phyloP scores from a whole-genome alignment of 2,113 vertebrate genomes.

The Ageneiosus marmoratus region DNA sequence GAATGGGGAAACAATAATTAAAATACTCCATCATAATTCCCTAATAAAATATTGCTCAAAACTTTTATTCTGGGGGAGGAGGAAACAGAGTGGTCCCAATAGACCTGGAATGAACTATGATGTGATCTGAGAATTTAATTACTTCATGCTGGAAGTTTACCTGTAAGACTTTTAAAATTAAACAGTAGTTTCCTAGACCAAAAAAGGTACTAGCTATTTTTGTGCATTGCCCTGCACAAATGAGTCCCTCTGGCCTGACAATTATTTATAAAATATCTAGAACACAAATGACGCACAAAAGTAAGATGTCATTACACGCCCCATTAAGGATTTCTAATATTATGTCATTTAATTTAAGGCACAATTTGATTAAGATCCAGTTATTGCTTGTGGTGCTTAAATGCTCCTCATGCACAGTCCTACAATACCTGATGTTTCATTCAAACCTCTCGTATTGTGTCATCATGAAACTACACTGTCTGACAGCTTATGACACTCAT shows the following conservation, averaged over 20 bases:
- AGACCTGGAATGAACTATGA: slow-evolving; percentile 26
- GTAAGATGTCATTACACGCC: background rate
- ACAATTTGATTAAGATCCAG: slow-evolving; percentile 6
- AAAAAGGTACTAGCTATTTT: background rate
- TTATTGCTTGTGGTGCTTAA: slow-evolving; percentile 40
- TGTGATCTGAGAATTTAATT: background rate
- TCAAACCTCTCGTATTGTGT: background rate
- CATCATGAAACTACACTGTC: background rate
- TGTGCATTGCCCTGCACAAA: background rate
- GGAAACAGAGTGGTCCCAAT: background rate
- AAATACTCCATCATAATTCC: background rate
- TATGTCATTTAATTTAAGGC: slow-evolving; percentile 33
- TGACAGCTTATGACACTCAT: background rate
- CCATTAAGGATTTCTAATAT: slow-evolving; percentile 18
- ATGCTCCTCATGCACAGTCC: background rate
- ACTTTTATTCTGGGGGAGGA: background rate
- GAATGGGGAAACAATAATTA: background rate
- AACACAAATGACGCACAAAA: background rate
- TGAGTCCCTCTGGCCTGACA: background rate
- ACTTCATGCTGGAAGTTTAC: background rate
- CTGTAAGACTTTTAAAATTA: slow-evolving; percentile 20
- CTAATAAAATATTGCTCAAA: slow-evolving; percentile 23
- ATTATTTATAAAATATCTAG: slow-evolving; percentile 24
- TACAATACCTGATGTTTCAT: slow-evolving; percentile 21
- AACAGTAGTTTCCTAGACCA: background rate